Base-by-base conservation (phyloP, 2,113 vertebrate species). In the Copsychus sechellarum region DNA sequence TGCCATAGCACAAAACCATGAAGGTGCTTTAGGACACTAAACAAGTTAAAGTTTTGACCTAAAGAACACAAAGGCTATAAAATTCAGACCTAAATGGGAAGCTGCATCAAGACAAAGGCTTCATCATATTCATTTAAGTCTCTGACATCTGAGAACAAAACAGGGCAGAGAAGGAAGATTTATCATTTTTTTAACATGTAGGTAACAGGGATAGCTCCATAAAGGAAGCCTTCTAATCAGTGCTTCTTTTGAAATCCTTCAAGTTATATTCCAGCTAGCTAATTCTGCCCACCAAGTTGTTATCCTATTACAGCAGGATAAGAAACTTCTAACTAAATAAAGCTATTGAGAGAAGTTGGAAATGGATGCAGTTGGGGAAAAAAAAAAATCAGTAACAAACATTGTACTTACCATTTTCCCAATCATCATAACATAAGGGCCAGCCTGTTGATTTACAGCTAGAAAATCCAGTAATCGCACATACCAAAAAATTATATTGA, bases 401-500 rank as follows among this genome's bases (percentile, higher is more conserved):
- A 48, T 2, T 62, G 70, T 86, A 98, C 99, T 98, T 97, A 99
- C 99, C 99, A 99, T 99, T 98, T 99, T 99, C 86, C 99, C 99
- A 93, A 99, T 99, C 99, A 99, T 99, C 99, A 99, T 99, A 96
- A 99, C 99, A 15, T 99, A 99, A 20, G 99, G 99, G 67, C 99
- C 99, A 92, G 99, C 99, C 96, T 99, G 99, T 93, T 99, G 99
- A 97, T 99, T 99, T 94, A 99, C 99, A 80, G 99, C 98, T 95
- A 99, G 97, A 97, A 99, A 98, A 97, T 99, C 99, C 93, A 99
- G 97, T 95, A 99, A 98, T 87, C 99, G 97, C 97, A 99, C 99
- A 95, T 99, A 99, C 99, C 99, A 99, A 98, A 99, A 99, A 97
- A 99, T 99, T 90, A 99, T 99, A 97, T 99, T 99, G 77, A 99